These are phyloP conservation scores for Maniola jurtina DNA, from an alignment of 1,140 invertebrate species.

Conservation along the genomic window DNA sequence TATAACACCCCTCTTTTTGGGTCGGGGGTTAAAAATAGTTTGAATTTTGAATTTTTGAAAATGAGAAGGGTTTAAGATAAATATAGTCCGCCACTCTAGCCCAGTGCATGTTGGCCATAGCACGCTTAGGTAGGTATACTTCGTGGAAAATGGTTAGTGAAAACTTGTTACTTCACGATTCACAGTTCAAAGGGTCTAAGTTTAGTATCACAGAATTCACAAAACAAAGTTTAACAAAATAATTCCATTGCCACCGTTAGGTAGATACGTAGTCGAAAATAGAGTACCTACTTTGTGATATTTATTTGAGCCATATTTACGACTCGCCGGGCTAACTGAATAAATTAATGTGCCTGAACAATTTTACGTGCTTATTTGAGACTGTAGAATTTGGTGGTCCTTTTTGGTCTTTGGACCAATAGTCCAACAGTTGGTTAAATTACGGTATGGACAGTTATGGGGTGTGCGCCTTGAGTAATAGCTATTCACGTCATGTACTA, in stretches of 20 bases:
- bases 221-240: not conserved
- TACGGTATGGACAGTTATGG: no score
- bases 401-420: not conserved
- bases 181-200: not conserved
- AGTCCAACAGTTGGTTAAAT: no score
- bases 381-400: not conserved
- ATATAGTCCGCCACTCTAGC: no score
- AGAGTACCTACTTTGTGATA: not conserved
- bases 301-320: conserved; percentile 9
- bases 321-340: not conserved
- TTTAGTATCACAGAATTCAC: conserved; percentile 1
- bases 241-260: not conserved
- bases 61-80: no score
- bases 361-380: conserved; percentile 8
- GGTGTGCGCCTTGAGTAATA: no score
- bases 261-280: not conserved
- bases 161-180: not conserved
- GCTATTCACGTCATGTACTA: no score
- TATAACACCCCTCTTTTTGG: no score
- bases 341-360: conserved; percentile 10
- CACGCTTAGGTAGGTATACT: no score
- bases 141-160: no score
- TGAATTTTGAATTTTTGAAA: no score
- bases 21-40: no score
- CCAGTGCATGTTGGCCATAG: no score